Evolutionary conservation across 2,888 invertebrate genomes (phyloP).

Genomic region (Limnephilus marmoratus): DNA sequence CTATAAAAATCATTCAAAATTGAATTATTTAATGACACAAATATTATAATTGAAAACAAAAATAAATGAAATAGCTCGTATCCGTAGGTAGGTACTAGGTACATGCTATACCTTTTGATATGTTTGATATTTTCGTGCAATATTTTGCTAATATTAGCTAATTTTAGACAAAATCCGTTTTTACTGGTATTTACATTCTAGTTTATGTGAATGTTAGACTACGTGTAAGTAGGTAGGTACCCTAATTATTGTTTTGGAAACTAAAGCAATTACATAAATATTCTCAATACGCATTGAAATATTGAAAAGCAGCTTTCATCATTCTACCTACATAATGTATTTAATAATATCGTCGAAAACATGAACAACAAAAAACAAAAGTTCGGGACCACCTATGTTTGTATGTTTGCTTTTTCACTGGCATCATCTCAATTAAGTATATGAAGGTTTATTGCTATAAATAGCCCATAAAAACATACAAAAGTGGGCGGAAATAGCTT

Average conservation of each 20-base stretch:
- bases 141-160: too few relatives aligned
- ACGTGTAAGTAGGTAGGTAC: too few relatives aligned
- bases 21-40: too few relatives aligned
- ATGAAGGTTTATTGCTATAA: conserved; percentile 42
- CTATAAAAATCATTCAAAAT: too few relatives aligned
- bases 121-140: too few relatives aligned
- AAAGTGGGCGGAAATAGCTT: conserved; percentile 53
- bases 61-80: too few relatives aligned
- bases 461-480: conserved; percentile 49
- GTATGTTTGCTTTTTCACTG: neutral
- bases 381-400: conserved; percentile 27
- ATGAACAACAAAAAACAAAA: neutral
- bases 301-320: neutral
- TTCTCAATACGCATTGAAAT: neutral
- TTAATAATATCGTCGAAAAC: neutral
- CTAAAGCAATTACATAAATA: neutral
- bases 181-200: too few relatives aligned
- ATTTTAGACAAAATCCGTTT: too few relatives aligned
- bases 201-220: too few relatives aligned
- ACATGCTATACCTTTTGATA: too few relatives aligned
- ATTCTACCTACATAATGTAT: neutral
- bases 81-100: too few relatives aligned
- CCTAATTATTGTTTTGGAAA: neutral
- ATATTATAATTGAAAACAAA: too few relatives aligned
- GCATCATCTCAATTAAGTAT: conserved; percentile 47